Conservation (phyloP, 2,888 invertebrate species). For the Microctonus aethiopoides region DNA sequence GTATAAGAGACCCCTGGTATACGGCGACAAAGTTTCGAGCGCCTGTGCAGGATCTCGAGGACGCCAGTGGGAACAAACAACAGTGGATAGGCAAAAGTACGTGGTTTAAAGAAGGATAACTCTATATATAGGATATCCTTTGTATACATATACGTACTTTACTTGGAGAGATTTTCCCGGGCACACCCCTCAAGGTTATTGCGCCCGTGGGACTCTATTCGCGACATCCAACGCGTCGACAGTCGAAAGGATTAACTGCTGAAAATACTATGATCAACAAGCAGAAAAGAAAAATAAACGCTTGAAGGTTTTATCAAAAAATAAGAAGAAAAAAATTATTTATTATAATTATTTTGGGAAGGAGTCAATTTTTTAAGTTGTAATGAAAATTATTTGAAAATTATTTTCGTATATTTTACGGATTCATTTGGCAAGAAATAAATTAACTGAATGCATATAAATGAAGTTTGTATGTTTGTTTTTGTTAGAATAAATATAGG, state of each 20-base stretch:
- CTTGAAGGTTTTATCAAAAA: too few relatives aligned
- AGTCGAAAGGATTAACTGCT: constrained; percentile 26
- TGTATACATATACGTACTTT: constrained; percentile 12
- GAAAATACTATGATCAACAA: constrained; percentile 17
- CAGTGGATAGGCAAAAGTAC: background rate
- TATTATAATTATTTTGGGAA: too few relatives aligned
- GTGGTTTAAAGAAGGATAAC: background rate
- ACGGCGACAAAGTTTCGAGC: constrained; percentile 31
- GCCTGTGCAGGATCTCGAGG: constrained; percentile 31
- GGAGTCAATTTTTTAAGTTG: too few relatives aligned
- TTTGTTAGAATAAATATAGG: too few relatives aligned
- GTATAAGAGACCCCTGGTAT: constrained; percentile 7
- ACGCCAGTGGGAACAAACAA: constrained; percentile 36
- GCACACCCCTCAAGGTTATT: constrained; percentile 18
- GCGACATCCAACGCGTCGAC: constrained; percentile 16
- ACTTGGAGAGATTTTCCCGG: constrained; percentile 17
- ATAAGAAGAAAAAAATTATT: too few relatives aligned
- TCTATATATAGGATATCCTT: too few relatives aligned
- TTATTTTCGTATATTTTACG: too few relatives aligned
- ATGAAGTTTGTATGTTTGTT: too few relatives aligned
- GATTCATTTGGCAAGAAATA: too few relatives aligned
- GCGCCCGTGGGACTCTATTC: constrained; percentile 26
- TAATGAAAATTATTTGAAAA: too few relatives aligned
- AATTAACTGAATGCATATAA: too few relatives aligned
- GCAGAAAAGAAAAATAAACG: background rate